Evolutionary conservation across 2,113 vertebrate species (phyloP).

Genomic region (Lycocorax pyrrhopterus): DNA sequence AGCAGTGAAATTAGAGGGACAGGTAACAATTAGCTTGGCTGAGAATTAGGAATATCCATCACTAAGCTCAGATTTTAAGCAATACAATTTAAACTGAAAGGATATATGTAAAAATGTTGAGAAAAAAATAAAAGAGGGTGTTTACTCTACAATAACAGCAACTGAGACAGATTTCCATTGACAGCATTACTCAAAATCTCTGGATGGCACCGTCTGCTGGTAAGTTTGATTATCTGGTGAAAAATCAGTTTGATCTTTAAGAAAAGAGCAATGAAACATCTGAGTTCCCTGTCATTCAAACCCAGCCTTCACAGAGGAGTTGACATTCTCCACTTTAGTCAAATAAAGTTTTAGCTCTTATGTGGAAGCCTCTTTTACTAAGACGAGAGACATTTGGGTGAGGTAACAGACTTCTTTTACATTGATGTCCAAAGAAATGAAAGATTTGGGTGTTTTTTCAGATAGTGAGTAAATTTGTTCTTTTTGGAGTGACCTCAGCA

Average conservation of each 20-base stretch:
- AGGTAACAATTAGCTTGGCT: neutral
- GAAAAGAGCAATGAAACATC: neutral
- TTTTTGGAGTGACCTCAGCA: neutral
- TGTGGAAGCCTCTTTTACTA: neutral
- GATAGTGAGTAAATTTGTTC: neutral
- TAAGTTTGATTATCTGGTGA: neutral
- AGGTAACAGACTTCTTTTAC: neutral
- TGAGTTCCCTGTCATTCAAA: neutral
- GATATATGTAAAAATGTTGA: neutral
- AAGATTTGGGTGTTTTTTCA: neutral
- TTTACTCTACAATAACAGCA: neutral
- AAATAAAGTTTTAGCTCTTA: neutral
- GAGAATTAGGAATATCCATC: neutral
- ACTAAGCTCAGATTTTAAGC: neutral
- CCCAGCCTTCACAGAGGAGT: neutral
- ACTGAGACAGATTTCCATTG: neutral
- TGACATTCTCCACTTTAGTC: neutral
- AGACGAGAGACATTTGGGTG: neutral
- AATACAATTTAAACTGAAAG: neutral
- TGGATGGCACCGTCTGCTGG: neutral
- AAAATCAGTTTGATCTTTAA: neutral
- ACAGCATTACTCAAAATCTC: neutral
- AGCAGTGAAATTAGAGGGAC: neutral
- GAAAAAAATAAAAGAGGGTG: neutral
- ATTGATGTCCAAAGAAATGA: neutral